phyloP scores from a whole-genome alignment of 2,797 vertebrate species.

The Anabas testudineus region DNA sequence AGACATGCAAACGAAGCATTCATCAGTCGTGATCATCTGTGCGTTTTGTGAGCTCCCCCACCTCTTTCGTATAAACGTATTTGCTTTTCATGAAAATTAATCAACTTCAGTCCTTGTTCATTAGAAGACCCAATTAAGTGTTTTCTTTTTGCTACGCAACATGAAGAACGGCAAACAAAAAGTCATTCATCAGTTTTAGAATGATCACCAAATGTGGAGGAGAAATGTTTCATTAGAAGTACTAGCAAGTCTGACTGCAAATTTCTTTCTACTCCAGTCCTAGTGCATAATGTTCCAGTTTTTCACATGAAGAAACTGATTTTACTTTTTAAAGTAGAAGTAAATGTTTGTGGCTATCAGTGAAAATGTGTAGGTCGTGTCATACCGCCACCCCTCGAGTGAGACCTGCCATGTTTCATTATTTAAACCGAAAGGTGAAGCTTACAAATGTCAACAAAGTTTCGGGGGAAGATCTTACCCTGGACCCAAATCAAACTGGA shows the following conservation, averaged over 20 bases:
- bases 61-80: conserved; percentile 43
- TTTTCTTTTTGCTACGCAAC: conserved; percentile 45
- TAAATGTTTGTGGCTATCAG: conserved; percentile 4
- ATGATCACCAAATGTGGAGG: conserved; percentile 41
- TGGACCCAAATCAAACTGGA: conserved; percentile 38
- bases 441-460: conserved; percentile 37
- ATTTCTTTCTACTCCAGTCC: conserved; percentile 30
- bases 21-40: conserved; percentile 36
- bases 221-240: conserved; percentile 14
- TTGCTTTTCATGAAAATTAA: conserved; percentile 68
- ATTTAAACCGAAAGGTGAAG: conserved; percentile 42
- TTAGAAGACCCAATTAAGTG: conserved; percentile 65
- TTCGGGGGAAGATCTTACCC: background rate
- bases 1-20: conserved; percentile 20
- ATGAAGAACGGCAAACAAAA: conserved; percentile 50
- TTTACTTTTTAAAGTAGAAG: too few species aligned
- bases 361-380: conserved; percentile 1
- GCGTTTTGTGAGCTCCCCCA: conserved; percentile 47
- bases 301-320: conserved; percentile 49
- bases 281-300: conserved; percentile 36
- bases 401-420: conserved; percentile 35
- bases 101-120: conserved; percentile 58
- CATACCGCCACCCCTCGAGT: conserved; percentile 14
- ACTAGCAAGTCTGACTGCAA: conserved; percentile 20
- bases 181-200: conserved; percentile 58